Evolutionary conservation across 1,140 invertebrate species (phyloP), one percentile per base, ranked within the genome.

Genomic region (Zaprionus ornatus): DNA sequence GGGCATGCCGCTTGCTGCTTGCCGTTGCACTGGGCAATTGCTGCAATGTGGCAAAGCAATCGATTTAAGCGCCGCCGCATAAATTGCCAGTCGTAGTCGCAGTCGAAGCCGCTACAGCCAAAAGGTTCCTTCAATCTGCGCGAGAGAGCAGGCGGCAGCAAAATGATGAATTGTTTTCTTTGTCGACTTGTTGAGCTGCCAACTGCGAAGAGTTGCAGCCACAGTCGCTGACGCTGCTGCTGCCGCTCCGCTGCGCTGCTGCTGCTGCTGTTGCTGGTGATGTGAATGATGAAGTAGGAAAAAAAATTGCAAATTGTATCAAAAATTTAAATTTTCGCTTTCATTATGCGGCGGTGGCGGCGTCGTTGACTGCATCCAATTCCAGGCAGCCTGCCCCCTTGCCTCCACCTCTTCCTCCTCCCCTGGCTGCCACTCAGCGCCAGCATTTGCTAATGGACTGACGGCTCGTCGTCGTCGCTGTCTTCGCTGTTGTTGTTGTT

Each of bases 281-380:
- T 80, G 80, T 73, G 64, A 80, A 82, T 80, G 82, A 72, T 86
- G 82, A 68, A 85, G 82, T 85, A 85, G 82, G 71, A 77, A 88
- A 50, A 42, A 50, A 70, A 87, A 87, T 88, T 87, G 84, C 84
- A 87, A 87, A 87, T 87, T 87, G 84, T 87, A 87, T 84, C 84
- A 87, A 82, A 83, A 87, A 87, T 87, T 87, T 88, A 87, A 87
- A 87, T 87, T 88, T 87, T 84, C 81, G 84, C 84, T 87, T 87
- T 87, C 84, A 87, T 87, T 87, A 87, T 84, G 85, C 80, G 79
- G 82, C 70, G 61, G 75, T 67, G 63, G 66, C 60, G 65, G 48
- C 70, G 61, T 50, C 25, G 75, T 52, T 37, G 45, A 19, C 42
- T 52, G 37, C 65, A 62, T 57, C 25, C 72, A 74, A 45, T 45